Conservation (phyloP, 2,888 invertebrate genomes). For the Orgyia antiqua region DNA sequence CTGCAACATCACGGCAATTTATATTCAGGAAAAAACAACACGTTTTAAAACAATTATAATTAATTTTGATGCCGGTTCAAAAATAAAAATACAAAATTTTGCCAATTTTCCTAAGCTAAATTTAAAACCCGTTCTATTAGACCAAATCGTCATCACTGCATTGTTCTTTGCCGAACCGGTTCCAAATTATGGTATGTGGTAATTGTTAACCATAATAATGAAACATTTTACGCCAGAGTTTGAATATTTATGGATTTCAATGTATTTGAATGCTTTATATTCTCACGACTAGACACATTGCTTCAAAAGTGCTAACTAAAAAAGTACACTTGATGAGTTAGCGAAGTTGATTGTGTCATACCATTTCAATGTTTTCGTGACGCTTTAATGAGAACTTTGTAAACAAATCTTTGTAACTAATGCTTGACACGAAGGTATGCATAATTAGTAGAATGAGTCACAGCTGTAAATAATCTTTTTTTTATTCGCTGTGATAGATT, state of each 20-base stretch:
- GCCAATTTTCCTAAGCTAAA: constrained; percentile 5
- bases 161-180: constrained; percentile 20
- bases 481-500: background rate
- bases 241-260: constrained; percentile 25
- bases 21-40: no score
- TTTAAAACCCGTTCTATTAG: constrained; percentile 13
- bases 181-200: constrained; percentile 27
- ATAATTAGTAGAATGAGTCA: constrained; percentile 11
- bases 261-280: constrained; percentile 26
- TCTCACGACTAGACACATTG: constrained; percentile 33
- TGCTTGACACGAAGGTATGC: constrained; percentile 6
- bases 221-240: constrained; percentile 25
- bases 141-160: constrained; percentile 6
- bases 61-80: no score
- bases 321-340: constrained; percentile 26
- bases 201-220: constrained; percentile 29
- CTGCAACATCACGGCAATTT: no score
- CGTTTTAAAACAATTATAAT: no score
- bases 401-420: constrained; percentile 16
- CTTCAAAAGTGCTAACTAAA: constrained; percentile 17
- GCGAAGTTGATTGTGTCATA: constrained; percentile 23
- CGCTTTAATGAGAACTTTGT: constrained; percentile 23
- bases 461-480: constrained; percentile 7
- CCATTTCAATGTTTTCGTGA: constrained; percentile 19
- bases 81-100: no score